These are phyloP conservation scores for Paracanthobrama guichenoti DNA, from an alignment of 2,113 vertebrate genomes.

Conservation along the genomic window DNA sequence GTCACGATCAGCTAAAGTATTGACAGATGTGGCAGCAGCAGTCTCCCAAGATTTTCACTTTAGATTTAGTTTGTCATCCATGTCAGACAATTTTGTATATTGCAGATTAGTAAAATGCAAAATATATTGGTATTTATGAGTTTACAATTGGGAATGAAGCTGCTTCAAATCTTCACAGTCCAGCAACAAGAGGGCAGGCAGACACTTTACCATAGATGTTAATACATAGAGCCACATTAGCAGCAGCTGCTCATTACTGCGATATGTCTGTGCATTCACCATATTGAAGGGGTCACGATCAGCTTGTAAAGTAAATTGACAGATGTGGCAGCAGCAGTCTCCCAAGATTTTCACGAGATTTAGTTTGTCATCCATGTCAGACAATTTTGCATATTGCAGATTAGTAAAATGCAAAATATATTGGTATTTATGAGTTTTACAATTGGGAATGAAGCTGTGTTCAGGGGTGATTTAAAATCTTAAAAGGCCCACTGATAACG, in stretches of 20 bases:
- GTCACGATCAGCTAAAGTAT: no score
- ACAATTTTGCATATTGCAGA: not conserved
- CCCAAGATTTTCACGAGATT: not conserved
- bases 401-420: not conserved
- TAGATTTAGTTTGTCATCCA: no score
- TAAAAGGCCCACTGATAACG: no score
- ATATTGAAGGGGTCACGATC: slow-evolving; percentile 7
- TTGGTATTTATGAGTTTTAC: not conserved
- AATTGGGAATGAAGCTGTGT: not conserved
- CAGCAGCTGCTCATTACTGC: slow-evolving; percentile 20
- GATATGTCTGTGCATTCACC: slow-evolving; percentile 20
- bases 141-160: no score
- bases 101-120: no score
- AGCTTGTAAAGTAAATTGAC: not conserved
- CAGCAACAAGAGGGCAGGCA: not conserved
- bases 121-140: no score
- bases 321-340: not conserved
- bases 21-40: no score
- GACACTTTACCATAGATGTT: slow-evolving; percentile 1
- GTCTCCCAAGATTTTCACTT: no score
- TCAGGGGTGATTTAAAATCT: not conserved
- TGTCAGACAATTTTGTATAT: no score
- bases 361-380: not conserved
- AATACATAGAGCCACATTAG: slow-evolving; percentile 2
- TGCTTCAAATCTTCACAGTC: slow-evolving; percentile 29